These are phyloP conservation scores for Piscicola geometra DNA, from an alignment of 2,888 invertebrate genomes.

Conservation along the genomic window DNA sequence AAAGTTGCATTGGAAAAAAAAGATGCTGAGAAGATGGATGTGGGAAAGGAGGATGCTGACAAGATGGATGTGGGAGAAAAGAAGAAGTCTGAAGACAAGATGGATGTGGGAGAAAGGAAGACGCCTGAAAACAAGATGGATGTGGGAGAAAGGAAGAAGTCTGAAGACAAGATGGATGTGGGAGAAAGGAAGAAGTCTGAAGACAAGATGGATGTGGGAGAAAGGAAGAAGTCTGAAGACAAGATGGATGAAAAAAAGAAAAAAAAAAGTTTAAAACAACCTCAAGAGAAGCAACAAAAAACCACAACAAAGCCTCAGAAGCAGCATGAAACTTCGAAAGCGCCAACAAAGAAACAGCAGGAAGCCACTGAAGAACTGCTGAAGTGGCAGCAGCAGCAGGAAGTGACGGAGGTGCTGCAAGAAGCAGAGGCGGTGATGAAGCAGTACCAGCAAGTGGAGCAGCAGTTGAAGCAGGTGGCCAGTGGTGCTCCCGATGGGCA, in stretches of 20 bases:
- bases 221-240: not conserved
- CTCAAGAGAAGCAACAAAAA: not conserved
- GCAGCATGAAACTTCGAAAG: not conserved
- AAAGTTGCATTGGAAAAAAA: not conserved
- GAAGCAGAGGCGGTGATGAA: not conserved
- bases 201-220: not conserved
- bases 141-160: not conserved
- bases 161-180: not conserved
- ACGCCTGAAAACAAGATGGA: not conserved
- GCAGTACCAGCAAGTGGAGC: not conserved
- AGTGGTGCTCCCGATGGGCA: too few relatives aligned
- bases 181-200: not conserved
- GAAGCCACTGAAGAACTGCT: not conserved
- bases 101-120: not conserved
- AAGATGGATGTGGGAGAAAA: not conserved
- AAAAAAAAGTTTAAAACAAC: not conserved
- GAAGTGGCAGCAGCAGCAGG: not conserved
- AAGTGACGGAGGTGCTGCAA: not conserved
- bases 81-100: not conserved
- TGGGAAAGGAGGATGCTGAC: not conserved
- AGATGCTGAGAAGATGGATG: not conserved
- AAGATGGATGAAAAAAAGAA: not conserved
- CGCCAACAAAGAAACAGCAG: not conserved
- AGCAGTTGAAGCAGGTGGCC: not conserved
- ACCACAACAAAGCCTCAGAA: not conserved